Conservation (phyloP, 2,888 invertebrate species). For the Buathra laborator region DNA sequence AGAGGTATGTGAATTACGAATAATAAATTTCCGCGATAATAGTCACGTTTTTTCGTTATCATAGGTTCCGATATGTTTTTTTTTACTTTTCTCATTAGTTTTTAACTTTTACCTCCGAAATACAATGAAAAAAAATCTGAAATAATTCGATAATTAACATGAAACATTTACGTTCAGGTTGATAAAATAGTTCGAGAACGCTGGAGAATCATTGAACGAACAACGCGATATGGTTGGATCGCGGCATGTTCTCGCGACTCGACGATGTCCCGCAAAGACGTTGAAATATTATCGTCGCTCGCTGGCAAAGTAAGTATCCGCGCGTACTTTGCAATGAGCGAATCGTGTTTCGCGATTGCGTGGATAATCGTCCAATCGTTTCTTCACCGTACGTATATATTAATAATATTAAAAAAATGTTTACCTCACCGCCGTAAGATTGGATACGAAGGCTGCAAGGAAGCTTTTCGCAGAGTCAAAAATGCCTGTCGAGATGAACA, state of each 20-base stretch:
- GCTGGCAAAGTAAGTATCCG: constrained; percentile 63
- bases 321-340: too few relatives aligned
- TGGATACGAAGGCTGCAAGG: constrained; percentile 68
- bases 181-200: constrained; percentile 70
- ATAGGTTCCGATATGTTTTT: not conserved
- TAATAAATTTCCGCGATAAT: not conserved
- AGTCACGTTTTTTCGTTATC: not conserved
- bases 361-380: not conserved
- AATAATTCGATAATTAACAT: not conserved
- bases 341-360: too few relatives aligned
- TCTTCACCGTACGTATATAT: not conserved
- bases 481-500: constrained; percentile 63
- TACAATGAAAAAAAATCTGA: not conserved
- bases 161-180: constrained; percentile 49
- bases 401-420: not conserved
- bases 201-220: constrained; percentile 69
- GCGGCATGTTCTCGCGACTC: constrained; percentile 58
- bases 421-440: constrained; percentile 51
- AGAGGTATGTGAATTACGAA: constrained; percentile 49
- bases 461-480: constrained; percentile 62
- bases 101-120: too few relatives aligned
- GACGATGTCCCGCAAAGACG: constrained; percentile 63
- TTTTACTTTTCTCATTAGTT: not conserved
- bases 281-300: constrained; percentile 63
- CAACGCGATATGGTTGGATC: constrained; percentile 72